Base-by-base conservation (phyloP, 1,140 invertebrate genomes). In the Meloidogyne exigua region DNA sequence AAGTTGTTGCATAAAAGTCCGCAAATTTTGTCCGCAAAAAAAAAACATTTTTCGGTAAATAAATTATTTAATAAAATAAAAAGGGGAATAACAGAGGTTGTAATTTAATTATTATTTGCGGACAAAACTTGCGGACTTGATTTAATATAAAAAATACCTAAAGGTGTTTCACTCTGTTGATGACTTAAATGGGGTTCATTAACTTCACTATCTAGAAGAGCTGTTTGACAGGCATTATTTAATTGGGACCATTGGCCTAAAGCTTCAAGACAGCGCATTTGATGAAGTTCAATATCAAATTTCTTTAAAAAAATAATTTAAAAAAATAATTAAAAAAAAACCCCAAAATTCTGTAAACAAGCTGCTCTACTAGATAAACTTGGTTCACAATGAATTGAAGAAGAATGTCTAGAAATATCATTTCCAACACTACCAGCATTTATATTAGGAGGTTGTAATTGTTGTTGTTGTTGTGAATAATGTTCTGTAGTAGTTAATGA, bases 241-340 rank as follows among this genome's bases (percentile, higher is more conserved):
- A 86, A 68, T 49, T 87, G 84, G 82, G 91, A 92, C 96, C 97
- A 99, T 89, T 98, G 94, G 9, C 95, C 96, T 0, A 99, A 89
- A 0, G 95, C 95, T 90, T 99, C 96, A 44, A 98, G 89, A 88
- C 95, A 99, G 28, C 96, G 91, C 93, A 99, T 95, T 86, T 95
- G 92, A 0, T 96, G 96, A 2, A 99, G 88, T 25, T 92, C 92
- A 0, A 95, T 91, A 68, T 95, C 94, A 15, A 65, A 73, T 18
- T 39, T 36, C 49, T 32, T 39, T 39, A 9, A 39, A 39, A 10
- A 39, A 32, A 57, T 39, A 32, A 62, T 25, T 42, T 68, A 23
- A 13, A 39, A 9, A 10, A 39, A 39, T 39, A 39, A 39, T 9
- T 10, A 39, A 39, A 10, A 15, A 5, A 57, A 57, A 57, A 57